phyloP scores from a whole-genome alignment of 2,113 vertebrate genomes.

The Neolamprologus cancellatus region DNA sequence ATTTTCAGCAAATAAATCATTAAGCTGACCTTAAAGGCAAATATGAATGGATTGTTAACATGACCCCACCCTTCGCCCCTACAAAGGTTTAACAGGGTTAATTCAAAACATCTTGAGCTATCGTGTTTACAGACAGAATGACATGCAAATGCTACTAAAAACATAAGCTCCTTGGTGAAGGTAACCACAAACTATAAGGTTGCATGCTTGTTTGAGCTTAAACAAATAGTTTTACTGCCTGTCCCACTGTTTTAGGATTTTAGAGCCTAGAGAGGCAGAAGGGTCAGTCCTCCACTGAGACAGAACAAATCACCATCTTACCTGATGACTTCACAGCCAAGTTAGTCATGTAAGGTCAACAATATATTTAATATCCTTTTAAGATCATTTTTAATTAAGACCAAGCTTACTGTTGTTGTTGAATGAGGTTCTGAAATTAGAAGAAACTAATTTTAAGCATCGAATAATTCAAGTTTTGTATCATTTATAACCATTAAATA shows the following conservation, averaged over 20 bases:
- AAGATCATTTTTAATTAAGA: neutral
- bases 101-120: neutral
- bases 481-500: neutral
- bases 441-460: neutral
- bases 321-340: neutral
- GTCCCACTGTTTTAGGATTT: neutral
- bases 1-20: neutral
- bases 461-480: neutral
- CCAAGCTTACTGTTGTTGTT: neutral
- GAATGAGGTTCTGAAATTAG: neutral
- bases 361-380: neutral
- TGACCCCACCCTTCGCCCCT: neutral
- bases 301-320: neutral
- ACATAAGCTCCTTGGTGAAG: neutral
- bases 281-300: neutral
- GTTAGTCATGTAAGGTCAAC: neutral
- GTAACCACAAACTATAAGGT: neutral
- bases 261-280: neutral
- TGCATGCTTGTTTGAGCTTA: neutral
- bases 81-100: neutral
- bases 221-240: neutral
- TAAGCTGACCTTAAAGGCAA: neutral
- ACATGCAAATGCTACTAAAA: neutral
- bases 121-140: neutral
- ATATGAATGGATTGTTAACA: neutral